Conservation (phyloP, 2,797 vertebrate genomes). For the Chiroxiphia lanceolata region DNA sequence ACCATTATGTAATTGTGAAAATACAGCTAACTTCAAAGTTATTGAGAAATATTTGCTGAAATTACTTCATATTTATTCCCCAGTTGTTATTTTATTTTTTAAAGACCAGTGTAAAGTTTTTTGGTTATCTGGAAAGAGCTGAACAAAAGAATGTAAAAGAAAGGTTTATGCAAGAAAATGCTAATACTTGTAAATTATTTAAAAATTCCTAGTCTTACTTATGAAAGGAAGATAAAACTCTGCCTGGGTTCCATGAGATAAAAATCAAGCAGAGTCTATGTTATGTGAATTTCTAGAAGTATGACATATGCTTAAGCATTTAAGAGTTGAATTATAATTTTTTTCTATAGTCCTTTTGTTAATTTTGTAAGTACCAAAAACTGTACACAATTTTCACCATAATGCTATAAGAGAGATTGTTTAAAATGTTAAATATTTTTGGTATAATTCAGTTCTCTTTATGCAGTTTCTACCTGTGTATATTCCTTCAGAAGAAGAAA, state of each 20-base stretch:
- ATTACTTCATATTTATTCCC: background rate
- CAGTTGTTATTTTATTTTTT: background rate
- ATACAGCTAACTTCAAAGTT: background rate
- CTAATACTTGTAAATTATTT: background rate
- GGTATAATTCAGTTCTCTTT: constrained; percentile 44
- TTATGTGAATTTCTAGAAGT: background rate
- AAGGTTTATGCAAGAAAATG: background rate
- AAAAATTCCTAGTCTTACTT: background rate
- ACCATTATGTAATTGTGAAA: background rate
- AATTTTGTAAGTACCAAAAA: background rate
- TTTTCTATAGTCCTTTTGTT: background rate
- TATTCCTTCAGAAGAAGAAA: constrained; percentile 92
- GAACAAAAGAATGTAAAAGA: background rate
- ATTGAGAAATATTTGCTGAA: background rate
- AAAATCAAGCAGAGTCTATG: background rate
- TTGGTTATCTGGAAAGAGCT: background rate
- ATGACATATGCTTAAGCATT: background rate
- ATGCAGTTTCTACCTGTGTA: constrained; percentile 94
- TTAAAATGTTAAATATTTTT: background rate
- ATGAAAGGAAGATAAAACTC: background rate
- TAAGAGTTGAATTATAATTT: background rate
- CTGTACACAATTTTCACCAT: background rate
- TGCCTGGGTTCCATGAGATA: background rate
- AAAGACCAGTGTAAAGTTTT: background rate
- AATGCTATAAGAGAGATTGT: background rate